Percentiles rank a stretch among this genome's conserved stretches.
Evolutionary conservation across 2,113 vertebrate species (phyloP).

Genomic region (Gopherus flavomarginatus): DNA sequence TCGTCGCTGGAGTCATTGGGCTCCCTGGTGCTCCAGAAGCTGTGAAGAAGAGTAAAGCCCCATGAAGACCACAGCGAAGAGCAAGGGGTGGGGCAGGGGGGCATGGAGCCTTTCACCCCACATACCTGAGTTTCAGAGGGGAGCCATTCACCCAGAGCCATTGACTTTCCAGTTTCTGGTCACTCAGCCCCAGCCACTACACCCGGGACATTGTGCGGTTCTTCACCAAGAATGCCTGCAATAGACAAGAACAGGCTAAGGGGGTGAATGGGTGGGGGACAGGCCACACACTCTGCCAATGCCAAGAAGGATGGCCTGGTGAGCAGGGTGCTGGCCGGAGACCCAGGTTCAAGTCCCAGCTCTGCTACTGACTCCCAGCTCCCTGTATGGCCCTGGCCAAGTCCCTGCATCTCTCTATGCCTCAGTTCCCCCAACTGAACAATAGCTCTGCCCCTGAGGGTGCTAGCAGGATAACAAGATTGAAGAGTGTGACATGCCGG

Average conservation of each 20-base stretch:
- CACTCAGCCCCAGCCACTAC: background rate
- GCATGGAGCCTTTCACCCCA: background rate
- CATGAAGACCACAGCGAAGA: background rate
- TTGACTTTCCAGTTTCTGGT: background rate
- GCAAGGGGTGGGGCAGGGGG: background rate
- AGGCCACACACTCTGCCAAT: background rate
- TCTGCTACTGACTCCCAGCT: background rate
- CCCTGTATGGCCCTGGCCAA: background rate
- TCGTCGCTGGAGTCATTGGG: fast-evolving
- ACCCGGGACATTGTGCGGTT: background rate
- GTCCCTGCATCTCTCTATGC: background rate
- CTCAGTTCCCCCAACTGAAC: background rate
- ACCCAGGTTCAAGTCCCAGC: background rate
- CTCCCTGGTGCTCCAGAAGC: background rate
- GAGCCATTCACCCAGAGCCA: background rate
- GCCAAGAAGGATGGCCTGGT: background rate
- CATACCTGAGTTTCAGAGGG: background rate
- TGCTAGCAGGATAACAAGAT: background rate
- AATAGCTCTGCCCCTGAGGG: background rate
- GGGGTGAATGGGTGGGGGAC: background rate
- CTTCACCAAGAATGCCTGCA: background rate
- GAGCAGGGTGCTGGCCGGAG: background rate
- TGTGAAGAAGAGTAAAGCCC: background rate
- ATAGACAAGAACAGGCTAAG: background rate
- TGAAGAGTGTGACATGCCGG: background rate